Evolutionary conservation across 2,113 vertebrate species (phyloP), one percentile per base, ranked within the genome.

Genomic region (Corythaeola cristata): DNA sequence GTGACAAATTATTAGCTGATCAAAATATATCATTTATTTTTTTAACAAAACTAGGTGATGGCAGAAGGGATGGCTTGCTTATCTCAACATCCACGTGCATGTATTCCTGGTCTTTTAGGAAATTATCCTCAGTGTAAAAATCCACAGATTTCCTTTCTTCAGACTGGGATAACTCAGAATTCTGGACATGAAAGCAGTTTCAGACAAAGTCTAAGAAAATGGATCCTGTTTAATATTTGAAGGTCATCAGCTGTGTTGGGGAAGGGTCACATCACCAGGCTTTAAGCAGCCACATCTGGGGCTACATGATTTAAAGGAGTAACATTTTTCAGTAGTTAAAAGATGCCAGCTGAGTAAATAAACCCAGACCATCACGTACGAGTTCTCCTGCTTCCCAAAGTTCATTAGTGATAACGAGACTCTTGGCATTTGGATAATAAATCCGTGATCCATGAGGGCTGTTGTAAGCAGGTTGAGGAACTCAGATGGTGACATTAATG

Each of bases 351-450:
- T 93, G 90, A 74, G 75, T 85, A 92, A 97, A 91, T 62, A 93
- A 94, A 45, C 53, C 59, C 56, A 59, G 69, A 41, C 7, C 75
- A 63, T 80, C 27, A 7, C 8, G 66, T 10, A 20, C 0, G 0
- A 84, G 64, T 77, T 85, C 59, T 94, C 59, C 83, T 64, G 44
- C 94, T 91, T 83, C 90, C 74, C 92, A 76, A 83, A 96, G 94
- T 94, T 96, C 94, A 82, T 85, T 27, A 88, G 49, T 68, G 85
- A 88, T 96, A 97, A 96, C 2, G 18, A 97, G 94, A 37, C 62
- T 78, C 74, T 50, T 96, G 97, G 93, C 96, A 96, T 97, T 97
- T 98, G 96, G 56, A 91, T 96, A 93, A 96, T 9, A 75, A 97
- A 96, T 55, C 83, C 5, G 14, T 33, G 11, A 73, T 82, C 87